phyloP scores from a whole-genome alignment of 2,888 invertebrate species.

The Temnothorax unifasciatus region DNA sequence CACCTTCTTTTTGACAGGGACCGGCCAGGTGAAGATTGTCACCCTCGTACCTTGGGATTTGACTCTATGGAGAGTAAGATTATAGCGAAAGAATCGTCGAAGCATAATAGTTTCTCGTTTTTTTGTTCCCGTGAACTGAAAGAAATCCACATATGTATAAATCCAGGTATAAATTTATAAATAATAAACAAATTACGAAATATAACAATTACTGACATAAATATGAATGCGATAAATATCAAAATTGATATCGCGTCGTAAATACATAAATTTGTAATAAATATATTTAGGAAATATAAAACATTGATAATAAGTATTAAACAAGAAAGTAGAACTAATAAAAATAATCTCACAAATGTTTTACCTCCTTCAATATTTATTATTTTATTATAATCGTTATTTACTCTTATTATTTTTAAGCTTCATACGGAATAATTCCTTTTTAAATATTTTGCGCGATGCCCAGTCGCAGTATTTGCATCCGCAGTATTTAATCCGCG shows the following conservation, averaged over 20 bases:
- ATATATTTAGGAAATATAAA: neutral
- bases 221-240: neutral
- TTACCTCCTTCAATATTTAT: neutral
- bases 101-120: neutral
- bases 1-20: constrained; percentile 71
- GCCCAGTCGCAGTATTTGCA: neutral
- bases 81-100: constrained; percentile 46
- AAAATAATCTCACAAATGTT: neutral
- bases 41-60: constrained; percentile 38
- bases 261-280: neutral
- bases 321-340: neutral
- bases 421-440: neutral
- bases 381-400: neutral
- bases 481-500: neutral
- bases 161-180: neutral
- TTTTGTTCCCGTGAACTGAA: neutral
- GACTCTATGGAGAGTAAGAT: constrained; percentile 50
- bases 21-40: constrained; percentile 64
- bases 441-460: neutral
- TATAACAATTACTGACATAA: neutral
- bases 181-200: neutral
- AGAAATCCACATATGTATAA: constrained; percentile 1
- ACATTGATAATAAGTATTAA: neutral
- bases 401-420: neutral
- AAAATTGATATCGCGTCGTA: neutral